phyloP scores from a whole-genome alignment of 1,140 invertebrate species.

The Sinella curviseta region DNA sequence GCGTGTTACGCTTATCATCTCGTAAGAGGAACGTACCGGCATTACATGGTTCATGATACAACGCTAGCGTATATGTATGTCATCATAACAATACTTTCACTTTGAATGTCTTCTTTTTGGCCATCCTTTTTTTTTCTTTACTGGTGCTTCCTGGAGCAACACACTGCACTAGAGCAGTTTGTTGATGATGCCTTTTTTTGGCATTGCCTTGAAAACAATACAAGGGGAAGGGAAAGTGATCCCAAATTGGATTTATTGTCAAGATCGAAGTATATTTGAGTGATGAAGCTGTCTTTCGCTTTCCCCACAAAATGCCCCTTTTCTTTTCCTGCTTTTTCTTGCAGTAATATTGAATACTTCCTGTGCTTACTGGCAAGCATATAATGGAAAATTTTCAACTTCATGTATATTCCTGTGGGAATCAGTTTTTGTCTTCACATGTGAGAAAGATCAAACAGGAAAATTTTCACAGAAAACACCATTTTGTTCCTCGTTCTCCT shows the following conservation, averaged over 20 bases:
- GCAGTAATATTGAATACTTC: no score
- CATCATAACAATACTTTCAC: no score
- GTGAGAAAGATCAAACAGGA: neutral
- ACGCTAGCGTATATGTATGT: no score
- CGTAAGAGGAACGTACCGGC: no score
- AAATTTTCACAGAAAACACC: neutral
- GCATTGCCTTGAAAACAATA: neutral
- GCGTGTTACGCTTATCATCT: no score
- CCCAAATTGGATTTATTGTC: slow-evolving; percentile 13
- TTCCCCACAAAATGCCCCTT: neutral
- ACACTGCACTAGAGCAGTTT: neutral
- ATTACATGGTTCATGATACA: no score
- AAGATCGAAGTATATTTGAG: neutral
- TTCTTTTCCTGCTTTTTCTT: no score
- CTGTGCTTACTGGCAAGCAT: neutral
- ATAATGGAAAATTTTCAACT: neutral
- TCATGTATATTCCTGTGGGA: neutral
- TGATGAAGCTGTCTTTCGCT: neutral
- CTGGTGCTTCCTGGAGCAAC: neutral
- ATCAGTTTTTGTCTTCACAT: neutral
- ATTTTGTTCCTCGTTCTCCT: neutral
- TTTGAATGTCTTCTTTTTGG: no score
- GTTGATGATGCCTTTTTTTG: neutral
- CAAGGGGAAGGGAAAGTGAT: neutral
- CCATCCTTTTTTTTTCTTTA: neutral